Evolutionary conservation across 2,113 vertebrate genomes (phyloP), one percentile per base, ranked within the genome.

Genomic region (Cottus gobio): DNA sequence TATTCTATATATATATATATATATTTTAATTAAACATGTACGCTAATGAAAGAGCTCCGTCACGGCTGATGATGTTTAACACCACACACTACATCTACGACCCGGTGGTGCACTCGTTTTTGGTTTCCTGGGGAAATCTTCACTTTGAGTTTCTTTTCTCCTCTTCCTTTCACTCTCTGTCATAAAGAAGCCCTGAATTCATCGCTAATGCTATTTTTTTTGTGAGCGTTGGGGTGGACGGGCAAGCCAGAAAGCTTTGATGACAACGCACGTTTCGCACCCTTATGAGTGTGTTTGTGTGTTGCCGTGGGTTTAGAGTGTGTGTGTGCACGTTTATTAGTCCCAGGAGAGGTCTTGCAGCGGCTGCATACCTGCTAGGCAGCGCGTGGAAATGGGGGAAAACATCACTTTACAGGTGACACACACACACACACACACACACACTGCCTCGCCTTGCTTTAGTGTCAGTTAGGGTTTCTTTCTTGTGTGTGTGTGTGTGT

Each of bases 361-460:
- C 68, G 70, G 79, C 71, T 66, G 66, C 64, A 66, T 76, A 74
- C 77, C 88, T 87, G 85, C 74, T 68, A 26, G 79, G 57, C 84
- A 89, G 66, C 67, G 13, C 66, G 61, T 77, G 42, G 54, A 91
- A 92, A 90, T 3, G 71, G 71, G 80, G 80, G 84, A 89, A 90
- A 79, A 81, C 78, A 79, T 81, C 63, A 24, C 77, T 90, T 87
- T 76, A 86, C 91, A 91, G 90, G 89, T 91, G 85, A 85, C 54
- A 11, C 79, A 67, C 57, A 54, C 50, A 64, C 48, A 46, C 57
- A 71, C 62, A 50, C 65, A 61, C 67, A 71, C 30, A 67, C 18
- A 22, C 18, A 71, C 63, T 13, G 69, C 75, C 44, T 26, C 46
- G 15, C 84, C 75, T 67, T 54, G 67, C 75, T 86, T 69, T 75